Evolutionary conservation across 2,888 invertebrate genomes (phyloP).

Genomic region (Caenorhabditis zanzibari): DNA sequence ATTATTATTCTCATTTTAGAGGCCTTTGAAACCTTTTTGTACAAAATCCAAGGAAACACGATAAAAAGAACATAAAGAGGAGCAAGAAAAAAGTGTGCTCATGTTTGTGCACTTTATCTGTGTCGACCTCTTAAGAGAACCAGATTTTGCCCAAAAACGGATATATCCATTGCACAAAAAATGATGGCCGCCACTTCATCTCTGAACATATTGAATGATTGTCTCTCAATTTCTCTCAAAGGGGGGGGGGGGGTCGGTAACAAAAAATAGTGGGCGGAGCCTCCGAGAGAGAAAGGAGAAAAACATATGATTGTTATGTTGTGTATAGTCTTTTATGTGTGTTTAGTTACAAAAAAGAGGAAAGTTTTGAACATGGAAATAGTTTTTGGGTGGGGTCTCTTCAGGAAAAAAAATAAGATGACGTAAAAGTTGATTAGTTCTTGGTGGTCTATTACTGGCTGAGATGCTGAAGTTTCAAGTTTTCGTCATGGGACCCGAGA

Average conservation of each 20-base stretch:
- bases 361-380: neutral
- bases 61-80: no score
- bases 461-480: no score
- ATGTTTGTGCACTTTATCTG: no score
- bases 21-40: no score
- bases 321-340: conserved; percentile 4
- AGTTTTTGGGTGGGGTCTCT: neutral
- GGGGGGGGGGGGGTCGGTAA: neutral
- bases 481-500: no score
- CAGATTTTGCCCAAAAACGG: conserved; percentile 23
- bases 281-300: neutral
- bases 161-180: conserved; percentile 12
- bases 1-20: no score
- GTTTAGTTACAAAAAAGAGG: conserved; percentile 7
- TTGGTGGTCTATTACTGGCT: no score
- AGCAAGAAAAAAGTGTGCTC: no score
- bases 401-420: no score
- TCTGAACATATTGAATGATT: no score
- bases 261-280: conserved; percentile 23
- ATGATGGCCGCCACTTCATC: neutral
- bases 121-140: conserved; percentile 26
- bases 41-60: no score
- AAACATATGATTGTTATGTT: conserved; percentile 42
- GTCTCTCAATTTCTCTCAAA: neutral
- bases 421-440: no score